Evolutionary conservation across 2,888 invertebrate species (phyloP), one percentile per base, ranked within the genome.

Genomic region (Epiperipatus broadwayi): DNA sequence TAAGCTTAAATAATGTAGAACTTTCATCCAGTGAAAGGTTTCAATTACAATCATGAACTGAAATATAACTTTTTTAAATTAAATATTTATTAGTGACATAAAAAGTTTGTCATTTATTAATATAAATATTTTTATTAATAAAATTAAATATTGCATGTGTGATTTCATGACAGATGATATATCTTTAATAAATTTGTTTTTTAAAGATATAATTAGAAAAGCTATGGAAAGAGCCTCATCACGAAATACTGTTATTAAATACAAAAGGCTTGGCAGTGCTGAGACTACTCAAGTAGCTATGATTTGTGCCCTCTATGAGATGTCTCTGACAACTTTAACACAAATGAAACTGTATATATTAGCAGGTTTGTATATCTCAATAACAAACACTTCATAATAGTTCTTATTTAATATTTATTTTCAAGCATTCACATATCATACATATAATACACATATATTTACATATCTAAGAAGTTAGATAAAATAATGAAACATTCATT

Each of bases 261-360:
- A 40, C 37, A 37, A 39, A 27, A 34, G 41, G 52, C 59, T 87
- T 31, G 83, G 81, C 20, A 77, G 79, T 41, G 71, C 74, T 0
- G 80, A 85, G 48, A 73, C 78, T 33, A 73, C 78, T 32, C 73
- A 76, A 51, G 75, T 87, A 5, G 78, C 87, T 3, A 64, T 80
- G 28, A 78, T 85, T 21, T 91, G 89, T 61, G 76, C 79, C 15
- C 71, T 95, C 64, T 95, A 89, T 61, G 80, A 87, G 60, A 80
- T 78, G 1, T 81, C 87, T 10, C 64, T 93, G 41, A 75, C 73
- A 48, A 89, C 91, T 0, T 69, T 95, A 53, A 76, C 80, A 3
- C 87, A 91, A 59, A 69, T 93, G 49, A 77, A 78, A 55, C 66
- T 87, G 41, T 87, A 91, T 57, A 89, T 95, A 55, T 65, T 93